Evolutionary conservation across 1,140 invertebrate species (phyloP), one percentile per base, ranked within the genome.

Genomic region (Heliconius melpomene): DNA sequence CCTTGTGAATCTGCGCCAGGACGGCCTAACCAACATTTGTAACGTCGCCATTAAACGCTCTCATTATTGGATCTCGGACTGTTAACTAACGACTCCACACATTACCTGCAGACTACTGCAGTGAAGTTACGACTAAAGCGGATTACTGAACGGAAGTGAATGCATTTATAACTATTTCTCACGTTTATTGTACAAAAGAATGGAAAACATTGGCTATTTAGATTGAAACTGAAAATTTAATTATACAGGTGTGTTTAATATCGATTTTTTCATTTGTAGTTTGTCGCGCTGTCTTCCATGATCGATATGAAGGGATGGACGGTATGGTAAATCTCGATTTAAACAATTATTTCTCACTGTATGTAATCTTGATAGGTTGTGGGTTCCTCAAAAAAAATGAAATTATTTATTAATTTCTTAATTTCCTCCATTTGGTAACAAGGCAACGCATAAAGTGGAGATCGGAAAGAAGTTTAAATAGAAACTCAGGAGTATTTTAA

Each of bases 281-380:
- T 66, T 66, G 54, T 60, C 54, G 54, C n/a, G 60, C 60, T 66
- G 60, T 29, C 13, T 16, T 13, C 3, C 1, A 66, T 26, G 60
- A 66, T 29, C 26, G 26, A 29, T 29, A 26, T 16, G 23, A 29
- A 60, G n/a, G n/a, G 7, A 75, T 8, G 23, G 29, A 66, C 23
- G 74, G 29, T 9, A 46, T 38, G 20, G 23, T 76, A n/a, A 36
- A 60, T 70, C 7, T 5, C 36, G 18, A 70, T 74, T 74, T 72
- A 32, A 75, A 71, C 76, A 82, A 82, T 82, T 60, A 82, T 79
- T 82, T 79, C 71, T 77, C 77, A 79, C 70, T 79, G 32, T 32
- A 32, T 32, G 2, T 32, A 32, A 32, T 7, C 6, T 0, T 1
- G 32, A 36, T 1, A 36, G 32, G 5, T 36, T 36, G 6, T 6